Evolutionary conservation across 2,888 invertebrate species (phyloP).

Genomic region (Melangyna quadrimaculata): DNA sequence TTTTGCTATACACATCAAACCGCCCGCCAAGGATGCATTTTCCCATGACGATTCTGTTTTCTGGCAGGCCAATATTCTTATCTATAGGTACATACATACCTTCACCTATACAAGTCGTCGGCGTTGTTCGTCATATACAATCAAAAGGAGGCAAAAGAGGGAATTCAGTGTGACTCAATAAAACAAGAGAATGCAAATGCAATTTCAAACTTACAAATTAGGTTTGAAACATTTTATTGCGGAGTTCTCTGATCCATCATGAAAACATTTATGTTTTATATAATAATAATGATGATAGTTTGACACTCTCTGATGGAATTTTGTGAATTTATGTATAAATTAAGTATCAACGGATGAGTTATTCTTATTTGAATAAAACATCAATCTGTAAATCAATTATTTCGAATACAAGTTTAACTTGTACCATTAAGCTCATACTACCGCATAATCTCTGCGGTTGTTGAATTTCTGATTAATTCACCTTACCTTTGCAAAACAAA

Average conservation of each 20-base stretch:
- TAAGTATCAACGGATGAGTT: not conserved
- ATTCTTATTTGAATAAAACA: not conserved
- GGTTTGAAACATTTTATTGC: slow-evolving; percentile 7
- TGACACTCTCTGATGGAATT: not conserved
- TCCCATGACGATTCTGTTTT: slow-evolving; percentile 36
- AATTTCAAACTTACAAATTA: slow-evolving; percentile 39
- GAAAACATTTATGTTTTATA: not conserved
- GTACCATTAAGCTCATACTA: no score
- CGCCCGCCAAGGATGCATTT: slow-evolving; percentile 25
- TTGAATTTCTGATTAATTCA: no score
- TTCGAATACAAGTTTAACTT: no score
- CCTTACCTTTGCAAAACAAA: no score
- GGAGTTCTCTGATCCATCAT: not conserved
- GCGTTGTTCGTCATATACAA: no score
- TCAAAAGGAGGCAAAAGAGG: no score
- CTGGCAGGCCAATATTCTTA: not conserved
- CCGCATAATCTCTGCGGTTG: no score
- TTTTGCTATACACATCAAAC: not conserved
- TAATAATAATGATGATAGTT: not conserved
- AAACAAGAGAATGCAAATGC: slow-evolving; percentile 2
- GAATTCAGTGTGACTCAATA: not conserved
- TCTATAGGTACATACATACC: no score
- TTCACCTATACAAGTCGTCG: no score
- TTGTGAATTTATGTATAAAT: not conserved
- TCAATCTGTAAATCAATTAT: not conserved